Evolutionary conservation across 1,140 invertebrate genomes (phyloP).

Genomic region (Pentalonia nigronervosa): DNA sequence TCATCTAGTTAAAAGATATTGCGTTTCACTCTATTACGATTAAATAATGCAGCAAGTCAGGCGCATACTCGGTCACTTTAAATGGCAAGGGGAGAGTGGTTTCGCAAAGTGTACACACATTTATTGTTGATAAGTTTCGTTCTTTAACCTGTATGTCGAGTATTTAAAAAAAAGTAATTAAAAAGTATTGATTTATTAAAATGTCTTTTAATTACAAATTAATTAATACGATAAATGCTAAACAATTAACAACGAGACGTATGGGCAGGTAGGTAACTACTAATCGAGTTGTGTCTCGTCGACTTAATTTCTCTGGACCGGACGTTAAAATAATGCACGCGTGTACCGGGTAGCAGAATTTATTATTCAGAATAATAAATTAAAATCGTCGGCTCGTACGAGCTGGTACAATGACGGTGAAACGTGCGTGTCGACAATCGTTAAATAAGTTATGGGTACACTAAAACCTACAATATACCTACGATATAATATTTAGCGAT

Average conservation of each 20-base stretch:
- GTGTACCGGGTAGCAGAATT: no score
- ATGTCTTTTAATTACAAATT: background rate
- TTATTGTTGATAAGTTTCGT: background rate
- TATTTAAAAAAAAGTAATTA: background rate
- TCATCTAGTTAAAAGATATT: background rate
- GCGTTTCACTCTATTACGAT: background rate
- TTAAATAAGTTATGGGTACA: background rate
- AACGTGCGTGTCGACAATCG: background rate
- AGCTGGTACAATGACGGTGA: background rate
- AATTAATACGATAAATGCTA: background rate
- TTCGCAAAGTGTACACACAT: background rate
- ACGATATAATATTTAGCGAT: background rate
- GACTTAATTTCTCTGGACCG: background rate
- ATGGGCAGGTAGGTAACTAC: background rate
- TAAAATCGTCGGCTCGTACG: background rate
- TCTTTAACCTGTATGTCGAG: no score
- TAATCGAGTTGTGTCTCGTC: background rate
- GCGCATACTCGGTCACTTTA: background rate
- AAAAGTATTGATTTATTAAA: background rate
- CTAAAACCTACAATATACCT: background rate
- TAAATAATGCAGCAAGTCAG: background rate
- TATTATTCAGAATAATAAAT: background rate
- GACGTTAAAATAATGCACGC: no score
- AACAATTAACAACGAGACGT: background rate
- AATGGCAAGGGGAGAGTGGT: background rate